Percentiles rank a stretch among this genome's conserved stretches.
These are phyloP conservation scores for Xanthorhoe designata DNA, from an alignment of 2,888 invertebrate genomes.

Conservation along the genomic window DNA sequence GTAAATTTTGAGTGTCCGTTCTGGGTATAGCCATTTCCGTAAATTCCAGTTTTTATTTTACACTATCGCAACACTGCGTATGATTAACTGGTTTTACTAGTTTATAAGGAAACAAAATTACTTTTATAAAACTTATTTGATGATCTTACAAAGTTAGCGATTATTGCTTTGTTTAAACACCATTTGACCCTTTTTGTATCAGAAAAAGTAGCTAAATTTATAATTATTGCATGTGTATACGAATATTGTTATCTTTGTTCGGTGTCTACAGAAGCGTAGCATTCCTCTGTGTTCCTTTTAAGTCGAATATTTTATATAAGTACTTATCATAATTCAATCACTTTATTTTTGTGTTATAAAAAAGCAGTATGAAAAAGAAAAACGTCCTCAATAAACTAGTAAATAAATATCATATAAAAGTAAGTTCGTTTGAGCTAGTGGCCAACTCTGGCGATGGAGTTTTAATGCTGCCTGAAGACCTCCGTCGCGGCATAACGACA, in stretches of 20 bases:
- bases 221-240: neutral
- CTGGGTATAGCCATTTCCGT: conserved; percentile 47
- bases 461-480: too few species aligned
- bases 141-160: neutral
- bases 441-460: too few species aligned
- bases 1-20: conserved; percentile 38
- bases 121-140: neutral
- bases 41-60: conserved; percentile 38
- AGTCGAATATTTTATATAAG: too few species aligned
- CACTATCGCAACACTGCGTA: conserved; percentile 39
- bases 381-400: too few species aligned
- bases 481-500: too few species aligned
- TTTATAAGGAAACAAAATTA: conserved; percentile 37
- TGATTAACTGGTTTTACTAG: conserved; percentile 51
- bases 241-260: neutral
- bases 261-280: neutral
- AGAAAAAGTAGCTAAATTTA: neutral
- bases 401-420: too few species aligned
- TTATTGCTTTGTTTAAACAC: neutral
- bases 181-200: too few species aligned
- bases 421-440: too few species aligned
- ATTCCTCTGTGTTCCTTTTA: neutral
- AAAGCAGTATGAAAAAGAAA: too few species aligned
- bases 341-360: too few species aligned
- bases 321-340: too few species aligned